Evolutionary conservation across 1,140 invertebrate species (phyloP), one percentile per base, ranked within the genome.

Genomic region (Ectropis grisescens): DNA sequence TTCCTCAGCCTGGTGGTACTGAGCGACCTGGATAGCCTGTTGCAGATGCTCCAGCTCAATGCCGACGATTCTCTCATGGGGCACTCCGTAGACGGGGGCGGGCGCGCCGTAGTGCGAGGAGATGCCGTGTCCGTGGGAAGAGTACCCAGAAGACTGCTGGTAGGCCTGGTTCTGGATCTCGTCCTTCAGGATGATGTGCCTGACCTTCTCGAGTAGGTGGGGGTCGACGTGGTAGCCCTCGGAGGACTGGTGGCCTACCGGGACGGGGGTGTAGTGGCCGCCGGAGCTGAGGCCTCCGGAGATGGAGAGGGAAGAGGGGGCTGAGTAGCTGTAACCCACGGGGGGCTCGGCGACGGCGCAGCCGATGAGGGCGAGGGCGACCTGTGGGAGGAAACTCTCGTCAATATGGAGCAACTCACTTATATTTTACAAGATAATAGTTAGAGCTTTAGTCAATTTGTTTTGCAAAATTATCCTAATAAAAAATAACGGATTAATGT

Each of bases 151-250:
- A 39, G 76, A 69, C 51, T 79, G 58, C 50, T 79, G 58, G 74
- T 71, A 68, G 28, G 79, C 57, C 49, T 84, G 51, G 78, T 84
- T 72, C 47, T 86, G 87, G 62, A 88, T 85, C 75, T 94, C 92
- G 67, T 93, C 91, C 59, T 90, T 91, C 40, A 93, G 82, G 29
- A 93, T 84, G 60, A 93, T 92, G 71, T 92, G 87, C 49, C 90
- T 88, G 52, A 94, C 89, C 68, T 93, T 90, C 61, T 93, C 90
- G 32, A 93, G 82, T 33, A 93, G 85, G 40, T 88, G 86, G 24
- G 86, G 85, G 75, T 93, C 91, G 28, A 94, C 90, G 69, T 89
- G 87, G 51, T 90, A 89, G 29, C 92, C 92, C 62, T 94, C 92
- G 43, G 84, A 89, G 32, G 88, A 89, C 48, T 90, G 89, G 61